A percentile compares a stretch with the other conserved stretches of the same genome.
Evolutionary conservation across 2,113 vertebrate species (phyloP).

Genomic region (Engystomops pustulosus): DNA sequence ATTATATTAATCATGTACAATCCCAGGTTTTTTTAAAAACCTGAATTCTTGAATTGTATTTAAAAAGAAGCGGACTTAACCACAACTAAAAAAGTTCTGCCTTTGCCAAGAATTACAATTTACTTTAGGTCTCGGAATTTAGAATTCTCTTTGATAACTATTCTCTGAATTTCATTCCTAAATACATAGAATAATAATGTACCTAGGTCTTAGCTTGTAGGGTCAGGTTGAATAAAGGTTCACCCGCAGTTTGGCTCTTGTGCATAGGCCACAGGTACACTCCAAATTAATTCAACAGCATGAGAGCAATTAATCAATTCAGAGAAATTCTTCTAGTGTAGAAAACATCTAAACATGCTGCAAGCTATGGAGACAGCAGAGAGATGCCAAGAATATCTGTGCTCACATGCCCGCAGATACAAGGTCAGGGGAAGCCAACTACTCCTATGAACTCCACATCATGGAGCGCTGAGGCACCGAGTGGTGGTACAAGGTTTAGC

Average conservation of each 20-base stretch:
- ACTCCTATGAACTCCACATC: not conserved
- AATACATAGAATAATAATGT: no score
- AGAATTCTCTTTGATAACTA: not conserved
- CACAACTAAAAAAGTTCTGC: no score
- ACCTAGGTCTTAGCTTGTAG: not conserved
- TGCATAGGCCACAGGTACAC: not conserved
- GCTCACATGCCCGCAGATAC: not conserved
- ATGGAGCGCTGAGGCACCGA: no score
- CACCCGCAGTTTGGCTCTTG: not conserved
- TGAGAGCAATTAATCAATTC: not conserved
- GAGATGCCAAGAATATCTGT: not conserved
- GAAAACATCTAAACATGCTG: not conserved
- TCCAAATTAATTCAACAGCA: not conserved
- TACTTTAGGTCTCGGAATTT: not conserved
- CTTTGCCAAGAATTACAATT: not conserved
- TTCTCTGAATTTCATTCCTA: not conserved
- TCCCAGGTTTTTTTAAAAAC: no score
- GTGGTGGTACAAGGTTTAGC: no score
- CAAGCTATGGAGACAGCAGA: not conserved
- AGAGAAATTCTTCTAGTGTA: not conserved
- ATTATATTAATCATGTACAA: no score
- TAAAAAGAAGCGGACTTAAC: no score
- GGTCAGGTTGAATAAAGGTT: not conserved
- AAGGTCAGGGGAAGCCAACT: not conserved
- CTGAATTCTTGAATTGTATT: no score